Percentiles rank a stretch among this genome's conserved stretches.
phyloP scores from a whole-genome alignment of 2,888 invertebrate species.

The Chloromyia formosa region DNA sequence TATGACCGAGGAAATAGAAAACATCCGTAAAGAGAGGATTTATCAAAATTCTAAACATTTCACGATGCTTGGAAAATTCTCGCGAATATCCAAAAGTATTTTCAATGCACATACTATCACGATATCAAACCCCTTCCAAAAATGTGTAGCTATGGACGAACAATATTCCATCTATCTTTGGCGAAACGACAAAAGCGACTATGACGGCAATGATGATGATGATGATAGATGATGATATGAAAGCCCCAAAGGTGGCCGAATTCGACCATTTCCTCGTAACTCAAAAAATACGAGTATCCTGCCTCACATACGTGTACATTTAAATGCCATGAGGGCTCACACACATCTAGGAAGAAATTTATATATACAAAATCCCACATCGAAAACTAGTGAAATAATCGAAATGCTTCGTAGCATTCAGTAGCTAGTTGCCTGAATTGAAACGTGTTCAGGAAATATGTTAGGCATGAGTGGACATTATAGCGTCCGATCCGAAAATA shows the following conservation, averaged over 20 bases:
- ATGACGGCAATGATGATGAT: conserved; percentile 21
- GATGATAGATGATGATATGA: conserved; percentile 10
- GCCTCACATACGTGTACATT: neutral
- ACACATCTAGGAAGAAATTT: no score
- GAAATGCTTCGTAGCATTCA: conserved; percentile 11
- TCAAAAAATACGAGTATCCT: neutral
- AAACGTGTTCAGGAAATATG: conserved; percentile 34
- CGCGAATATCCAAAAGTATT: no score
- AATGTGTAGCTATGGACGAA: conserved; percentile 12
- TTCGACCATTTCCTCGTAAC: neutral
- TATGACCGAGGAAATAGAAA: no score
- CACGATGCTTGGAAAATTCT: no score
- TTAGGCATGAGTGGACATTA: conserved; percentile 38
- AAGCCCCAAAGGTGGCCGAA: neutral
- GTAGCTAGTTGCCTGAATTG: neutral
- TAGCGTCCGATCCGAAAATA: conserved; percentile 7
- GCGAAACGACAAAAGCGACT: neutral
- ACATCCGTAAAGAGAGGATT: no score
- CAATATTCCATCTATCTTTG: conserved; percentile 16
- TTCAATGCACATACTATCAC: no score
- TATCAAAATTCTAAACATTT: no score
- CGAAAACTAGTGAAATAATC: conserved; percentile 28
- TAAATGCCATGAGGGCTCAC: neutral
- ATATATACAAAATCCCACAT: conserved; percentile 5
- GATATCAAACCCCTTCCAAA: no score